phyloP scores from a whole-genome alignment of 2,888 invertebrate genomes.

The Strigamia transsilvanica region DNA sequence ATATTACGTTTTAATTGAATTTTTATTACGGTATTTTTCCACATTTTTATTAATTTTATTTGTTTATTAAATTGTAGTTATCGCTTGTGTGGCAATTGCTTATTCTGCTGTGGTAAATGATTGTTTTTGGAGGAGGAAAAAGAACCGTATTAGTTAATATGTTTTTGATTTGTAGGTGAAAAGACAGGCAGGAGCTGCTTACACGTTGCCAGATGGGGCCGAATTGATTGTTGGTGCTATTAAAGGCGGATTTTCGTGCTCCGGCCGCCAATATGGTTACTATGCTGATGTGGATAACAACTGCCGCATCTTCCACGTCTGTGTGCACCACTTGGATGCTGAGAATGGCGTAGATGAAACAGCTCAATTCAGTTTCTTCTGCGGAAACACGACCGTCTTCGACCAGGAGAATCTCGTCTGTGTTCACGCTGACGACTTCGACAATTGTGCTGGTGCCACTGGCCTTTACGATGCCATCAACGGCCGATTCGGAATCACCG shows the following conservation, averaged over 20 bases:
- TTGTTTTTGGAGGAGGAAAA: background rate
- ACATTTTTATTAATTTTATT: background rate
- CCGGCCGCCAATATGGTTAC: constrained; percentile 59
- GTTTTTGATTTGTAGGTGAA: constrained; percentile 8
- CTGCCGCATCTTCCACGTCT: constrained; percentile 58
- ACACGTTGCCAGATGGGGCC: constrained; percentile 57
- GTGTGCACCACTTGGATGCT: constrained; percentile 55
- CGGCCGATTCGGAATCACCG: constrained; percentile 57
- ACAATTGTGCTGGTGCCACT: constrained; percentile 57
- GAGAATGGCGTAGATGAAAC: constrained; percentile 55
- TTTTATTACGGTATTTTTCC: background rate
- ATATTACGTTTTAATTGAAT: background rate
- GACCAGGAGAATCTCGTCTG: constrained; percentile 59
- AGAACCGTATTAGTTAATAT: background rate
- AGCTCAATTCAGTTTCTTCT: constrained; percentile 57
- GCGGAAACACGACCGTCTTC: constrained; percentile 58
- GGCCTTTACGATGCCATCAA: constrained; percentile 58
- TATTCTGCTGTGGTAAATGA: background rate
- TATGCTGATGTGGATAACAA: constrained; percentile 58
- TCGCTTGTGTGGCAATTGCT: constrained; percentile 21
- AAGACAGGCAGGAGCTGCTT: constrained; percentile 52
- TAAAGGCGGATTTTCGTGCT: constrained; percentile 59
- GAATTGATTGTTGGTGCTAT: constrained; percentile 59
- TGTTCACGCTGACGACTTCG: constrained; percentile 56
- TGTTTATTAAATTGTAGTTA: background rate